These are phyloP conservation scores for Cynopterus brachyotis DNA, from an alignment of 2,113 vertebrate genomes.

Conservation along the genomic window DNA sequence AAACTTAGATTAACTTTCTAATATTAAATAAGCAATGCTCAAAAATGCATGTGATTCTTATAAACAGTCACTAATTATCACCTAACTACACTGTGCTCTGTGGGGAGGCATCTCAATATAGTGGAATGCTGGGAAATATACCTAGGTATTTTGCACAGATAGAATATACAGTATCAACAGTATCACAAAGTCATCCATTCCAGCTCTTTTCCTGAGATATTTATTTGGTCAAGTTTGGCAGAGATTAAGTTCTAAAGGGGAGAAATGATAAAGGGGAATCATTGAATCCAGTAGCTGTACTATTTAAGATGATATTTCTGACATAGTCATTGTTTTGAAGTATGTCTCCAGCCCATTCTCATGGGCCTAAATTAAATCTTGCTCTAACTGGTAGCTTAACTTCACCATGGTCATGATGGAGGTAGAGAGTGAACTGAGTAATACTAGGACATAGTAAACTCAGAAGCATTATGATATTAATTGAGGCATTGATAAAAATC, in stretches of 20 bases:
- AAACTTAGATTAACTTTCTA: background rate
- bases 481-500: background rate
- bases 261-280: background rate
- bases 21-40: background rate
- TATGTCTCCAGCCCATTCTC: background rate
- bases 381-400: background rate
- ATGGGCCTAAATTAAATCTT: background rate
- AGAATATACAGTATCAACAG: background rate
- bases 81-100: background rate
- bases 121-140: background rate
- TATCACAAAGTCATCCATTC: background rate
- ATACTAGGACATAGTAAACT: background rate
- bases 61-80: background rate
- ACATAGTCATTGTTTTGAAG: background rate
- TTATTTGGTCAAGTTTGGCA: background rate
- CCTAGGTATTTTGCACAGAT: background rate
- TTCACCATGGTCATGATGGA: background rate
- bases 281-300: background rate
- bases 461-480: background rate
- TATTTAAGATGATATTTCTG: background rate
- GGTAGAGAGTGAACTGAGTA: background rate
- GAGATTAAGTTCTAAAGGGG: background rate
- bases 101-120: background rate
- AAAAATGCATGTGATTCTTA: background rate
- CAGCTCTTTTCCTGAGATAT: background rate